These are phyloP conservation scores for Halichoerus grypus DNA, from an alignment of 2,113 vertebrate genomes.

Conservation along the genomic window DNA sequence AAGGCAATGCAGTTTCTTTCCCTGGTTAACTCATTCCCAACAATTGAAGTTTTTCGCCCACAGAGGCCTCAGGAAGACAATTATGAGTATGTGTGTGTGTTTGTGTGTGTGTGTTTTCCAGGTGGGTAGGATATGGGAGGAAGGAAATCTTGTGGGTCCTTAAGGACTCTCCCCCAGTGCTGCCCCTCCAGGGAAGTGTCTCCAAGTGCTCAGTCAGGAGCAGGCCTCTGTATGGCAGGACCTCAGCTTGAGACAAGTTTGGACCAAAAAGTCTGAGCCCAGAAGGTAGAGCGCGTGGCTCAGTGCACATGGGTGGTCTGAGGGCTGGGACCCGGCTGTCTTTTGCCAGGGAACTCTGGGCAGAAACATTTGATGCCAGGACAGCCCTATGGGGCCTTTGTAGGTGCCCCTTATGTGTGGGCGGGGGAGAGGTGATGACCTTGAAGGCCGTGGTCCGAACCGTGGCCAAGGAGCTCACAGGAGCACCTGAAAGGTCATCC, in stretches of 20 bases:
- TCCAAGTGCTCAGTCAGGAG: not conserved
- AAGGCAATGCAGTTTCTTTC: constrained; percentile 2
- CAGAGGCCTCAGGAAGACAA: not conserved
- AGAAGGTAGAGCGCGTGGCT: not conserved
- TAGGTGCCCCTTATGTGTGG: not conserved
- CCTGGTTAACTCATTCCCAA: constrained; percentile 4
- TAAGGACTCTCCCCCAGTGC: not conserved
- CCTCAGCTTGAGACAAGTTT: not conserved
- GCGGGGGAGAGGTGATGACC: not conserved
- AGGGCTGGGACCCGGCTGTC: accelerated
- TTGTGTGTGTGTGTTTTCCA: not conserved
- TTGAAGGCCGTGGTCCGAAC: not conserved
- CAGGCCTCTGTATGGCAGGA: not conserved
- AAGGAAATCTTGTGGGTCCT: not conserved
- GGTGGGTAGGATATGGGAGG: not conserved
- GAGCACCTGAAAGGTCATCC: not conserved
- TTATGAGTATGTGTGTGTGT: not conserved
- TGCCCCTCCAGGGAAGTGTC: not conserved
- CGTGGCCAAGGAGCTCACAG: accelerated
- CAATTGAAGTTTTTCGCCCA: not conserved
- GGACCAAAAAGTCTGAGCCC: not conserved
- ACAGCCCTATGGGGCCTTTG: not conserved
- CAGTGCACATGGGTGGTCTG: accelerated
- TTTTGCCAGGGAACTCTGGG: not conserved
- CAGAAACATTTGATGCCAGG: not conserved